phyloP scores from a whole-genome alignment of 2,113 vertebrate genomes.

The Sapajus apella region DNA sequence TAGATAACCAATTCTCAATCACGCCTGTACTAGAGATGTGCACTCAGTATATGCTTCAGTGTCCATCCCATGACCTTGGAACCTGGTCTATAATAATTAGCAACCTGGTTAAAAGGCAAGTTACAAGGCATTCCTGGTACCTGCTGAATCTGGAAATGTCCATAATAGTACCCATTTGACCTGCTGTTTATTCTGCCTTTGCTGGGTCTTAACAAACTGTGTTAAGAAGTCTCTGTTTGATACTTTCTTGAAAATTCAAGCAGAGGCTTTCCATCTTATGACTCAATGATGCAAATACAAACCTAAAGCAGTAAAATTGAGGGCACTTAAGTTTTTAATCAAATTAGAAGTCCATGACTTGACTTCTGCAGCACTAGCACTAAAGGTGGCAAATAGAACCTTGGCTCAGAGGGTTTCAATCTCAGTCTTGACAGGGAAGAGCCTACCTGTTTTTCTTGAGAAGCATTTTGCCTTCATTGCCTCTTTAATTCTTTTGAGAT shows the following conservation, averaged over 20 bases:
- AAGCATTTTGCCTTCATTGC: conserved; percentile 57
- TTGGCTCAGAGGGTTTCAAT: conserved; percentile 73
- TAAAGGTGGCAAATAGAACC: conserved; percentile 70
- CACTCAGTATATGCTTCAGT: conserved; percentile 63
- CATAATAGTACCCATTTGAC: conserved; percentile 59
- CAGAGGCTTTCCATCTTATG: conserved; percentile 76
- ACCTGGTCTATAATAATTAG: conserved; percentile 69
- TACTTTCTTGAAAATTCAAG: conserved; percentile 80
- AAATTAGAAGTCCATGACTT: conserved; percentile 80
- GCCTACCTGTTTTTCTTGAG: conserved; percentile 44
- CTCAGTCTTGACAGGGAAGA: conserved; percentile 51
- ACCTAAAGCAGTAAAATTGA: conserved; percentile 74
- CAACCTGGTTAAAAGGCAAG: conserved; percentile 42
- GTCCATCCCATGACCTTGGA: conserved; percentile 53
- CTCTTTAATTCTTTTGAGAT: conserved; percentile 56
- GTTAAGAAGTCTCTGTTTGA: conserved; percentile 56
- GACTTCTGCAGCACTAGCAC: conserved; percentile 63
- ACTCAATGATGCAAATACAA: conserved; percentile 76
- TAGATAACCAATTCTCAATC: conserved; percentile 60
- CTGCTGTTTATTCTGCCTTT: conserved; percentile 42
- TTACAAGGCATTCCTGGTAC: conserved; percentile 67
- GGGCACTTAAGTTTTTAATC: conserved; percentile 75
- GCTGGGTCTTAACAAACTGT: not conserved
- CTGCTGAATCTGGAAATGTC: conserved; percentile 58
- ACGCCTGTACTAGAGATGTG: conserved; percentile 69